Conservation (phyloP, 2,888 invertebrate species). For the Leucania comma region DNA sequence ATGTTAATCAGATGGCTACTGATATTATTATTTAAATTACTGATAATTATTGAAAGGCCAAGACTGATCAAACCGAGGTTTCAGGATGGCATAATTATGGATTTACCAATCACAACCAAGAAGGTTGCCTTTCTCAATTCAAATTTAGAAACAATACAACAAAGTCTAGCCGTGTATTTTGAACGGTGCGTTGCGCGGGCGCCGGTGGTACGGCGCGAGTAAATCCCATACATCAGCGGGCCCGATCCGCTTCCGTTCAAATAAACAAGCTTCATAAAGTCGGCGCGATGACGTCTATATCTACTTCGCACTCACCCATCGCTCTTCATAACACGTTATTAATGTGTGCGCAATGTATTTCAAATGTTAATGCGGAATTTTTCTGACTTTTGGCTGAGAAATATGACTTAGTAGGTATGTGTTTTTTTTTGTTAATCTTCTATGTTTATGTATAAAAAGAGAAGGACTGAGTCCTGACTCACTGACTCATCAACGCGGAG, state of each 20-base stretch:
- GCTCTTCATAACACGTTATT: constrained; percentile 63
- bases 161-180: constrained; percentile 29
- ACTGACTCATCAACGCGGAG: too few relatives aligned
- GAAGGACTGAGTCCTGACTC: too few relatives aligned
- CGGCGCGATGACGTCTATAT: constrained; percentile 67
- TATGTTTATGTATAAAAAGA: not conserved
- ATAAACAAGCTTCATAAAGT: constrained; percentile 70
- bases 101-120: not conserved
- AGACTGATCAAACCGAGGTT: too few relatives aligned
- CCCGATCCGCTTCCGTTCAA: constrained; percentile 65
- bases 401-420: constrained; percentile 34
- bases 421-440: too few relatives aligned
- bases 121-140: not conserved
- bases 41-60: too few relatives aligned
- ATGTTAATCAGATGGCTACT: too few relatives aligned
- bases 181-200: constrained; percentile 37
- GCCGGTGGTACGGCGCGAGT: constrained; percentile 46
- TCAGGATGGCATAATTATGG: too few relatives aligned
- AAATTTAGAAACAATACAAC: not conserved
- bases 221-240: constrained; percentile 65
- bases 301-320: constrained; percentile 63
- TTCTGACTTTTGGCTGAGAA: constrained; percentile 48
- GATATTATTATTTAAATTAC: too few relatives aligned
- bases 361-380: constrained; percentile 45
- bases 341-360: constrained; percentile 55